A percentile compares a stretch with the other conserved stretches of the same genome.
Evolutionary conservation across 1,140 invertebrate species (phyloP).

Genomic region (Yoshiicerus persimilis): DNA sequence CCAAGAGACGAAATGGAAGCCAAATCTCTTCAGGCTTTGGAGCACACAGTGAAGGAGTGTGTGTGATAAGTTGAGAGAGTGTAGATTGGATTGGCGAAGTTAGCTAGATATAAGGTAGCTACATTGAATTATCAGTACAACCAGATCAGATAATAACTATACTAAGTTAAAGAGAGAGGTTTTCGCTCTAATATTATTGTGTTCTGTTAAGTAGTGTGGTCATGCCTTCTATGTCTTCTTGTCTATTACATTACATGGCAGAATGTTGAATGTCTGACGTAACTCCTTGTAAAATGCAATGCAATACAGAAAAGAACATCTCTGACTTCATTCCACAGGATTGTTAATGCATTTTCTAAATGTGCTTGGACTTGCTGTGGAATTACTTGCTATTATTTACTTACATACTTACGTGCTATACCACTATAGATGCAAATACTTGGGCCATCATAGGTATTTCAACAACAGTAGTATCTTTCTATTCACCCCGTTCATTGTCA

Average conservation of each 20-base stretch:
- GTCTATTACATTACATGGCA: not conserved
- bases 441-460: not conserved
- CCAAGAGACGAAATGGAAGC: not conserved
- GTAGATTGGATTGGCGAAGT: not conserved
- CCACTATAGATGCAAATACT: not conserved
- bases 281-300: slow-evolving; percentile 1
- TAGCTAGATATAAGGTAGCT: not conserved
- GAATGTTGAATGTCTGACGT: not conserved
- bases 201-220: not conserved
- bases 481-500: not conserved
- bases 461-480: not conserved
- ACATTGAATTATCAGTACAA: no score
- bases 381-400: not conserved
- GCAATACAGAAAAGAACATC: not conserved
- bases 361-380: not conserved
- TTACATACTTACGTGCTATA: not conserved
- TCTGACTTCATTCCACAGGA: slow-evolving; percentile 11
- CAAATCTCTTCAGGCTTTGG: not conserved
- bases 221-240: not conserved
- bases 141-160: not conserved
- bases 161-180: not conserved
- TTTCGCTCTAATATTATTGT: not conserved
- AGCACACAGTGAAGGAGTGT: not conserved
- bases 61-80: not conserved
- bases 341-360: not conserved